phyloP scores from a whole-genome alignment of 2,888 invertebrate genomes.

The Anticlea derivata region DNA sequence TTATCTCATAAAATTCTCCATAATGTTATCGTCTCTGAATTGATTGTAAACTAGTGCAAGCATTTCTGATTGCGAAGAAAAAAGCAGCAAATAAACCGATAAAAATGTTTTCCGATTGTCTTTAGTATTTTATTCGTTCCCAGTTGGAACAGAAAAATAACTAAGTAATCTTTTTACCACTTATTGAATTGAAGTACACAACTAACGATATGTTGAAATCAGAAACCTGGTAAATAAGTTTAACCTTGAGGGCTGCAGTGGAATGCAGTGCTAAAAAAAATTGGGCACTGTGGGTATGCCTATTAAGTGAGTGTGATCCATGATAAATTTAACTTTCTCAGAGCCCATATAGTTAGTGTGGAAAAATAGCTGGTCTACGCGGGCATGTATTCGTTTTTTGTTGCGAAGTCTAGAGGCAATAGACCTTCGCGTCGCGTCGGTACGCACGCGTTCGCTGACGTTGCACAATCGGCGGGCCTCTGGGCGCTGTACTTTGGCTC shows the following conservation, averaged over 20 bases:
- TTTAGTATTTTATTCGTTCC: too few species aligned
- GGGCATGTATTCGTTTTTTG: slow-evolving; percentile 48
- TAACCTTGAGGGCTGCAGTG: slow-evolving; percentile 43
- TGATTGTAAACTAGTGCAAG: too few species aligned
- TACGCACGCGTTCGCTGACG: slow-evolving; percentile 75
- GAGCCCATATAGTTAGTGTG: slow-evolving; percentile 20
- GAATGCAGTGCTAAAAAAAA: slow-evolving; percentile 39
- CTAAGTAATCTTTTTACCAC: too few species aligned
- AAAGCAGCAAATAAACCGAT: not conserved
- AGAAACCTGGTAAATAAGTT: slow-evolving; percentile 36
- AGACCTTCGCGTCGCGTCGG: slow-evolving; percentile 20
- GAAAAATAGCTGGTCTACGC: slow-evolving; percentile 44
- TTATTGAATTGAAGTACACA: not conserved
- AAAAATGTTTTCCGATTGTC: too few species aligned
- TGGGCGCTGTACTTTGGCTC: slow-evolving; percentile 38
- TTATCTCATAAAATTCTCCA: not conserved
- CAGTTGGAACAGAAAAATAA: too few species aligned
- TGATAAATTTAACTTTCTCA: slow-evolving; percentile 39
- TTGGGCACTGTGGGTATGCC: too few species aligned
- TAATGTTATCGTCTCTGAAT: not conserved
- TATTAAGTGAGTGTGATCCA: slow-evolving; percentile 30
- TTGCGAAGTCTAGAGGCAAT: slow-evolving; percentile 43
- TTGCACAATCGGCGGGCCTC: slow-evolving; percentile 68
- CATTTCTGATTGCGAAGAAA: not conserved
- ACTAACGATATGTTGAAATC: slow-evolving; percentile 39